Percentiles rank a stretch among this genome's conserved stretches.
Evolutionary conservation across 1,140 invertebrate species (phyloP).

Genomic region (Globodera ellingtonae): DNA sequence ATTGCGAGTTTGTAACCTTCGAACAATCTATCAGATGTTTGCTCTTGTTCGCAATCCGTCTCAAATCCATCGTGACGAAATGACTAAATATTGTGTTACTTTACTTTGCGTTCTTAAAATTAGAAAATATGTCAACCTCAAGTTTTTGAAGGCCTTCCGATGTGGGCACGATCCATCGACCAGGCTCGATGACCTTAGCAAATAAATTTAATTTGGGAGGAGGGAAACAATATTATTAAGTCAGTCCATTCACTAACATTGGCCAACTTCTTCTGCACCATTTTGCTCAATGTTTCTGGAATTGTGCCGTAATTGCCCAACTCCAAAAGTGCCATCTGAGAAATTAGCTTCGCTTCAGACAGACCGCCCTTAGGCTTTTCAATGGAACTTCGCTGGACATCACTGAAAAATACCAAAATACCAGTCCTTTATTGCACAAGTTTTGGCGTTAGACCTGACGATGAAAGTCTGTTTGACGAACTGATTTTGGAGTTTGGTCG

Average conservation of each 20-base stretch:
- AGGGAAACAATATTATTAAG: not conserved
- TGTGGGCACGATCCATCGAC: not conserved
- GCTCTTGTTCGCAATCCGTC: not conserved
- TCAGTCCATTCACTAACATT: not conserved
- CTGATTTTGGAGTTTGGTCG: not conserved
- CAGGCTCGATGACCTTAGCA: not conserved
- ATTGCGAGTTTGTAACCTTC: not conserved
- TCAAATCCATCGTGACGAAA: not conserved
- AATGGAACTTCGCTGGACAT: not conserved
- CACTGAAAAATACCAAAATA: not conserved
- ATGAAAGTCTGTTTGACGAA: not conserved
- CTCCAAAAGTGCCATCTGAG: not conserved
- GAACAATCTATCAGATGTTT: not conserved
- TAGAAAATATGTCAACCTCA: not conserved
- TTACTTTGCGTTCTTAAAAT: not conserved
- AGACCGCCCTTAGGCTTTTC: not conserved
- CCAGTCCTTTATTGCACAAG: too few species aligned
- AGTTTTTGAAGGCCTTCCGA: not conserved
- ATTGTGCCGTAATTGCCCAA: slow-evolving; percentile 2
- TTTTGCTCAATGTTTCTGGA: not conserved
- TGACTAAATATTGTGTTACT: not conserved
- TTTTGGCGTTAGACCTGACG: not conserved
- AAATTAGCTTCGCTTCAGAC: not conserved
- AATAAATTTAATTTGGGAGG: too few species aligned
- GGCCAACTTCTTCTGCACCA: not conserved